Base-by-base conservation (phyloP, 2,888 invertebrate genomes). In the Chalcis sispes region DNA sequence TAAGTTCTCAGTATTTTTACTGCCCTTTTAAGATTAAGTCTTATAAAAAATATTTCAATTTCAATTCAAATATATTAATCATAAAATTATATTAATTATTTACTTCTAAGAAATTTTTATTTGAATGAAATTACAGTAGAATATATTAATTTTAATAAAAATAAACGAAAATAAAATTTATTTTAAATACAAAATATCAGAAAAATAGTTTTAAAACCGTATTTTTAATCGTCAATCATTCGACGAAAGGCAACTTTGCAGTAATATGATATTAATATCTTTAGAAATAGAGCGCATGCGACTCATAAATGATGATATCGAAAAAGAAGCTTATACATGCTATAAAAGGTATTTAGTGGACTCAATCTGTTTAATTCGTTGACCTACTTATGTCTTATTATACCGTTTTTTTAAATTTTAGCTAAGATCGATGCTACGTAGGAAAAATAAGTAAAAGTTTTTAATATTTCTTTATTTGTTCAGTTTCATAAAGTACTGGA, bases 351-450 rank as follows among this genome's bases (percentile, higher is more conserved):
- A 67, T 46, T 56, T 58, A 69, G 23, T 48, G 48, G 25, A 48
- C 48, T 69, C 48, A 59, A 59, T 59, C 42, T 67, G 40, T 36
- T 54, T 42, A 42, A 56, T 29, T 48, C 23, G 25, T 59, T 69
- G 36, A 59, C 69, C 69, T 10, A 59, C 15, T 69, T 48, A 4
- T 7, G 48, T 36, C n/a, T 59, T 67, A 42, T 27, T 50, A 50
- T 36, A 32, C 54, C 32, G 8, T 25, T 65, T 8, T 36, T 36
- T 50, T 46, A n/a, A 32, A 59, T 48, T 59, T 20, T 65, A 36
- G 46, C 18, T 62, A 27, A 62, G n/a, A 27, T 56, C 27, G 27
- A 25, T 18, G n/a, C 13, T 23, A 32, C 4, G 0, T 29, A 20
- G 1, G n/a, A n/a, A 15, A 64, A 46, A 36, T 29, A 20, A 5